Evolutionary conservation across 1,140 invertebrate genomes (phyloP), one percentile per base, ranked within the genome.

Genomic region (Pectinophora gossypiella): DNA sequence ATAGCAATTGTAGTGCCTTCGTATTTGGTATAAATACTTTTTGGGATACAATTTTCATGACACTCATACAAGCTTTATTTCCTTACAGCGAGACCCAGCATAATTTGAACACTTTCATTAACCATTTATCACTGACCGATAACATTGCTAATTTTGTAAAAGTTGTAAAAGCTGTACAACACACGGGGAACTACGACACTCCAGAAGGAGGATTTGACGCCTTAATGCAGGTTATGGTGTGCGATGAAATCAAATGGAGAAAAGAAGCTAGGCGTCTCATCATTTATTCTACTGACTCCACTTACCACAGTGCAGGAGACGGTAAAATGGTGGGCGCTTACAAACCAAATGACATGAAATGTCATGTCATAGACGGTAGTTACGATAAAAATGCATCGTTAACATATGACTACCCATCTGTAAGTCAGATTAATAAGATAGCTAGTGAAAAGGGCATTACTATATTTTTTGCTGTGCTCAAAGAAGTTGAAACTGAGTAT

Each of bases 261-360:
- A 63, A 88, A 5, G 77, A 89, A 42, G 89, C 92, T 0, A 85
- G 91, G 54, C 86, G 89, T 45, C 81, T 93, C 20, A 79, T 94
- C 12, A 85, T 94, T 0, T 86, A 92, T 40, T 90, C 89, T 16
- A 93, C 92, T 1, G 92, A 94, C 64, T 89, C 88, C 0, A 79
- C 78, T 21, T 93, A 90, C 55, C 92, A 94, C 62, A 88, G 91
- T 51, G 92, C 92, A 1, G 92, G 92, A 1, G 92, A 93, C 72
- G 92, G 93, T 40, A 93, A 91, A 93, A 88, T 96, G 48, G 94
- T 94, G 23, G 96, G 95, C 3, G 94, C 97, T 51, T 90, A 96
- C 6, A 92, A 91, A 64, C 95, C 95, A 0, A 95, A 97, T 72
- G 95, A 97, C 79, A 95, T 94, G 52, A 48, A 88, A 38, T 98